Percentiles rank a stretch among this genome's conserved stretches.
These are phyloP conservation scores for Antheraea pernyi DNA, from an alignment of 1,140 invertebrate genomes.

Conservation along the genomic window DNA sequence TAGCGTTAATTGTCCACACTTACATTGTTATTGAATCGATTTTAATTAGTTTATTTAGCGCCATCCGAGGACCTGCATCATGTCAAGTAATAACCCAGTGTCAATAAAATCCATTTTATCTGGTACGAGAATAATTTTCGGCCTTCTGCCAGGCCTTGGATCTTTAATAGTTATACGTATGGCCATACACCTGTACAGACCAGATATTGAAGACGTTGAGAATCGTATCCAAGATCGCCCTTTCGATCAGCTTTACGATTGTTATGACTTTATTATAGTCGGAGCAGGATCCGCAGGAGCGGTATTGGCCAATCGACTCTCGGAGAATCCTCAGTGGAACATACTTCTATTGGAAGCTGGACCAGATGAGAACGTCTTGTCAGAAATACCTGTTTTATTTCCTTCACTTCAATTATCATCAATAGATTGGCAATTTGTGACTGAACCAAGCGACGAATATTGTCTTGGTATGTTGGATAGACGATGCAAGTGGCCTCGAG, in stretches of 20 bases:
- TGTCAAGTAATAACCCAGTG: conserved; percentile 39
- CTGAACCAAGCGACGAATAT: conserved; percentile 84
- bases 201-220: conserved; percentile 83
- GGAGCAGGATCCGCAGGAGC: conserved; percentile 92
- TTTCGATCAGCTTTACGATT: conserved; percentile 70
- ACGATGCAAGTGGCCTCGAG: conserved; percentile 86
- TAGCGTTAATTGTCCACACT: conserved; percentile 11
- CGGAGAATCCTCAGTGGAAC: conserved; percentile 84
- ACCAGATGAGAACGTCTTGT: conserved; percentile 86
- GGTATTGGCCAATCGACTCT: conserved; percentile 87
- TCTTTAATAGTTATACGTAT: conserved; percentile 82
- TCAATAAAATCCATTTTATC: conserved; percentile 64
- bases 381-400: conserved; percentile 88
- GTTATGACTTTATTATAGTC: conserved; percentile 88
- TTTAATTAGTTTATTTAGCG: conserved; percentile 25
- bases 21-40: conserved; percentile 22
- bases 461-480: conserved; percentile 82
- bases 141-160: conserved; percentile 81
- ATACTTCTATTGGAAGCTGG: conserved; percentile 91
- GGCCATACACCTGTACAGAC: conserved; percentile 80
- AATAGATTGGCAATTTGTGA: conserved; percentile 90
- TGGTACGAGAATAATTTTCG: conserved; percentile 81
- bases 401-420: conserved; percentile 85
- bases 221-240: conserved; percentile 78
- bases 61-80: conserved; percentile 19